phyloP scores from a whole-genome alignment of 1,140 invertebrate species.

The Zelostemma sp. region DNA sequence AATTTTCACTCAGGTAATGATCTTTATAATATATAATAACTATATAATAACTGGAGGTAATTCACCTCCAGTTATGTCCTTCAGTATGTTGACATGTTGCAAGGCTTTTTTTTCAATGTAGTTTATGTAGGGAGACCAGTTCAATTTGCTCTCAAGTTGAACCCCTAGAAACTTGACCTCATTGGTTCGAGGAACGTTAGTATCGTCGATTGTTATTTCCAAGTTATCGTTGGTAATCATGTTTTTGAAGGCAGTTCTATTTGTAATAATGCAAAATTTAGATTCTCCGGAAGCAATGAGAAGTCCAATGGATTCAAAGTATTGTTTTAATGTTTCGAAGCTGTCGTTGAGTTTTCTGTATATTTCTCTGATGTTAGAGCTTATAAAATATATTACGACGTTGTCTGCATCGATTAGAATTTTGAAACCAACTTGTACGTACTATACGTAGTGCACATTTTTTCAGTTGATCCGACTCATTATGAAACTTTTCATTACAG shows the following conservation, averaged over 20 bases:
- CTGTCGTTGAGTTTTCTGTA: neutral
- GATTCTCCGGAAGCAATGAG: neutral
- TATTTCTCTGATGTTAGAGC: neutral
- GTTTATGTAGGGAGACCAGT: neutral
- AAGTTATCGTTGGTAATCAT: neutral
- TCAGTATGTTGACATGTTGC: slow-evolving; percentile 15
- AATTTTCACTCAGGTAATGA: too few species aligned
- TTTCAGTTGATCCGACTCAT: too few species aligned
- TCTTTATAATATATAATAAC: too few species aligned
- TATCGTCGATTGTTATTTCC: neutral
- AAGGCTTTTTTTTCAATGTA: slow-evolving; percentile 7
- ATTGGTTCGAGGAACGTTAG: neutral
- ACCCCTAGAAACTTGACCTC: slow-evolving; percentile 7
- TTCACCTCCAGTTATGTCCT: slow-evolving; percentile 10
- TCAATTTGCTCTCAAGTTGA: neutral
- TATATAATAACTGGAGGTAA: too few species aligned
- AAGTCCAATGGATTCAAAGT: neutral
- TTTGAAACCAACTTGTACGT: neutral
- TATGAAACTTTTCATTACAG: too few species aligned
- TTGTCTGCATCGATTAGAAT: slow-evolving; percentile 28
- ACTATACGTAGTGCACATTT: too few species aligned
- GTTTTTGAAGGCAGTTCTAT: neutral
- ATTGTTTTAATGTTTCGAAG: neutral
- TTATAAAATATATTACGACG: slow-evolving; percentile 12
- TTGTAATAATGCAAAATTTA: neutral